Conservation (phyloP, 2,797 vertebrate genomes). For the Hozukius guyotensis region DNA sequence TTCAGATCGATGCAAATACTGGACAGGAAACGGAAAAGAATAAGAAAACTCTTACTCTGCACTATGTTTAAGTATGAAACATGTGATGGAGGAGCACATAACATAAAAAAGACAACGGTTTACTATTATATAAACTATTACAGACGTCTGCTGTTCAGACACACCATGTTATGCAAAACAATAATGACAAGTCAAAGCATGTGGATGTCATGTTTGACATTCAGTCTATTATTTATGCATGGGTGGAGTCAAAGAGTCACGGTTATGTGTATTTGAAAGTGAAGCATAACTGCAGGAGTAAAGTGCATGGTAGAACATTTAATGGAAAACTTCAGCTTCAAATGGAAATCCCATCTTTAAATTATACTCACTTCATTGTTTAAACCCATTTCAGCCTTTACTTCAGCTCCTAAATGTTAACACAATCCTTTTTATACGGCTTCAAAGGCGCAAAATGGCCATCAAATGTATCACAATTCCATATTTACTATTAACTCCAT, state of each 20-base stretch:
- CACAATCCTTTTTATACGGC: neutral
- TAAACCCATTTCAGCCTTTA: neutral
- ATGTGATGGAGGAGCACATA: neutral
- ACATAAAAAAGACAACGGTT: neutral
- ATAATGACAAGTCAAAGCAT: neutral
- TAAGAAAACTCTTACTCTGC: neutral
- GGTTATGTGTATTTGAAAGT: neutral
- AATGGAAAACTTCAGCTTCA: neutral
- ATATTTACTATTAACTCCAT: neutral
- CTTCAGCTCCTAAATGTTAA: neutral
- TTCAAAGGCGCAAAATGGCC: neutral
- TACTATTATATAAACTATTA: neutral
- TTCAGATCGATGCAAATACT: neutral
- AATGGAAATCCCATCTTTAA: neutral
- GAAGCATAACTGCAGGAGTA: neutral
- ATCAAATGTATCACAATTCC: neutral
- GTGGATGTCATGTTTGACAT: too few species aligned
- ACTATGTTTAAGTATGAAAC: too few species aligned
- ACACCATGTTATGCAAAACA: neutral
- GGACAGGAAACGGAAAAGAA: neutral
- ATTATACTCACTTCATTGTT: neutral
- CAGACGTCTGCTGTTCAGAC: neutral
- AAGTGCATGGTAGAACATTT: neutral
- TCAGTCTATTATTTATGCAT: neutral
- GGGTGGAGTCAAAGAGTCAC: neutral